Conservation (phyloP, 2,113 vertebrate species). For the Psittacara wagleri region DNA sequence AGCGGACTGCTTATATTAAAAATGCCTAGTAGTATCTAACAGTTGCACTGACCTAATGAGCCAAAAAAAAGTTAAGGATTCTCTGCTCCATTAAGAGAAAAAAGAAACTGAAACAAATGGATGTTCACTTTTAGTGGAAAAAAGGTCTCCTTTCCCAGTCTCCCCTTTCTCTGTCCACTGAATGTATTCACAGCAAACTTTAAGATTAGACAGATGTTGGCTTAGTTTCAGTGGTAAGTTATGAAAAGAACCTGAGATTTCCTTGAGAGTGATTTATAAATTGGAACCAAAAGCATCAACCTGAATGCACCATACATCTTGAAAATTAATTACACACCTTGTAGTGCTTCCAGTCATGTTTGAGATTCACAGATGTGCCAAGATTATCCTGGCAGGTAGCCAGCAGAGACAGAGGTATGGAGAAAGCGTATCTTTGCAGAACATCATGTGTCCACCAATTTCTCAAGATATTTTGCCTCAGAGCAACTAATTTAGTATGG, state of each 20-base stretch:
- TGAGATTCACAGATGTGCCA: not conserved
- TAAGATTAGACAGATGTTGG: constrained; percentile 59
- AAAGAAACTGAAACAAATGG: constrained; percentile 3
- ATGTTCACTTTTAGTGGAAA: not conserved
- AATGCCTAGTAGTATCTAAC: not conserved
- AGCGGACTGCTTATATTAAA: not conserved
- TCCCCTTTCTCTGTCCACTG: constrained; percentile 37
- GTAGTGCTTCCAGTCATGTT: not conserved
- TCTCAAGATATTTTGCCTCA: constrained; percentile 45
- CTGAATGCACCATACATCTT: not conserved
- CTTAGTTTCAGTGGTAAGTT: constrained; percentile 39
- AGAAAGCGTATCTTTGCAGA: not conserved
- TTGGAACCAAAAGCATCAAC: constrained; percentile 35
- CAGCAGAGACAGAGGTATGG: not conserved
- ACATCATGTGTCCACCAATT: not conserved
- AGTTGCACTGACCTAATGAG: not conserved
- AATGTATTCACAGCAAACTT: constrained; percentile 32
- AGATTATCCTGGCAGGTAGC: not conserved
- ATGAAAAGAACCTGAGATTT: constrained; percentile 22
- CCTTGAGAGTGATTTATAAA: constrained; percentile 37
- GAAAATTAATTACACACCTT: constrained; percentile 62
- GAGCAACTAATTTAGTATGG: constrained; percentile 35
- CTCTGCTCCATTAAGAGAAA: not conserved
- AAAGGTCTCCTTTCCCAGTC: constrained; percentile 17
- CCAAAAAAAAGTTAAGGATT: not conserved